These are phyloP conservation scores for Drosophila fuyamai DNA, from an alignment of 1,140 invertebrate genomes.

Conservation along the genomic window DNA sequence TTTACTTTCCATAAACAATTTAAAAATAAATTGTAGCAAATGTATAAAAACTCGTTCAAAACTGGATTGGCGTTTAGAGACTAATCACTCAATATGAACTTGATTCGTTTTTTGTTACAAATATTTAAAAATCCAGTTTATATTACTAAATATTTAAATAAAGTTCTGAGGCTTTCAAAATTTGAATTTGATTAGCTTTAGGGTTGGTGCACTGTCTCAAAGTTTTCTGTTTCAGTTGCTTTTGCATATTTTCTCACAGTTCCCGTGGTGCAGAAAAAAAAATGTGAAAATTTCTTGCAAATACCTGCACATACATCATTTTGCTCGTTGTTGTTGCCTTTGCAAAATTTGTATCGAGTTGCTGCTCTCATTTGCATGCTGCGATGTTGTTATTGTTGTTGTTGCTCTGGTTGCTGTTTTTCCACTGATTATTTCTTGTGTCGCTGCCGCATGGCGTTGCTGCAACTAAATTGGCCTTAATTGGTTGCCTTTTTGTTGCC, in stretches of 20 bases:
- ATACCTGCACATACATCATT: slow-evolving; percentile 44
- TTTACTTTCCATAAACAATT: not conserved
- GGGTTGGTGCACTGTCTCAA: slow-evolving; percentile 11
- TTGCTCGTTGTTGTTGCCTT: slow-evolving; percentile 27
- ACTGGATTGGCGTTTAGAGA: not conserved
- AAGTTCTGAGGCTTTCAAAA: not conserved
- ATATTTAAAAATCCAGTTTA: too few relatives aligned
- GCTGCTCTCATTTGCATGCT: slow-evolving; percentile 78
- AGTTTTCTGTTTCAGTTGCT: slow-evolving; percentile 40
- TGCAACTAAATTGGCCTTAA: slow-evolving; percentile 81
- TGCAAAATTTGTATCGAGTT: slow-evolving; percentile 66
- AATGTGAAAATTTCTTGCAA: slow-evolving; percentile 47
- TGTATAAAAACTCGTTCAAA: not conserved
- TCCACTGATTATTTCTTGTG: slow-evolving; percentile 75
- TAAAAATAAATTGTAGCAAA: not conserved
- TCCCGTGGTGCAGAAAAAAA: slow-evolving; percentile 29
- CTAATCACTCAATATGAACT: not conserved
- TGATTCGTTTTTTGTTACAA: not conserved
- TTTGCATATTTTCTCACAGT: slow-evolving; percentile 59
- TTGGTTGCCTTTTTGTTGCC: slow-evolving; percentile 70
- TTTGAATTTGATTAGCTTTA: not conserved
- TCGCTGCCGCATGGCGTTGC: slow-evolving; percentile 70
- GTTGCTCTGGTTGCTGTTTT: slow-evolving; percentile 53
- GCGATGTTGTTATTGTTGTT: slow-evolving; percentile 37
- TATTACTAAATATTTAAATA: not conserved